Conservation (phyloP, 1,140 invertebrate genomes). For the Listronotus bonariensis region DNA sequence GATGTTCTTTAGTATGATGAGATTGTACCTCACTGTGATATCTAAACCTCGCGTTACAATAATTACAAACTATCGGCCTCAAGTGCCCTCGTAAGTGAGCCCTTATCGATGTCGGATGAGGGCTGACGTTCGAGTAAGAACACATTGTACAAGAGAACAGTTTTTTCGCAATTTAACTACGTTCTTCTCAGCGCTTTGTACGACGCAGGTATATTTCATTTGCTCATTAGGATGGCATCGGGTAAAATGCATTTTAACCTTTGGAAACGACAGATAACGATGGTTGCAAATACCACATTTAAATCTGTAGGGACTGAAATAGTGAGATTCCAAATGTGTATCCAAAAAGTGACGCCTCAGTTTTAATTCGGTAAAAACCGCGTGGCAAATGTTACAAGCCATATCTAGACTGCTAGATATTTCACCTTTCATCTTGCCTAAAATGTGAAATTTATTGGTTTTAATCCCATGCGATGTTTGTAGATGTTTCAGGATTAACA, state of each 20-base stretch:
- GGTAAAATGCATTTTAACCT: slow-evolving; percentile 29
- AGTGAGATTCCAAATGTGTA: slow-evolving; percentile 6
- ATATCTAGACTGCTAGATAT: slow-evolving; percentile 7
- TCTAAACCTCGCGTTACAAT: slow-evolving; percentile 34
- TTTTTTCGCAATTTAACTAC: slow-evolving; percentile 8
- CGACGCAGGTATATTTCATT: slow-evolving; percentile 18
- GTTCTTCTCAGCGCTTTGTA: neutral
- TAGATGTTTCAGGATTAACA: slow-evolving; percentile 17
- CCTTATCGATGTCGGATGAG: slow-evolving; percentile 11
- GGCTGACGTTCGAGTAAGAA: slow-evolving; percentile 18
- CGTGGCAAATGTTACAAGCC: slow-evolving; percentile 34
- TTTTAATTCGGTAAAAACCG: slow-evolving; percentile 23
- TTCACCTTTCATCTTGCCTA: slow-evolving; percentile 26
- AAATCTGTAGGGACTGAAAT: slow-evolving; percentile 29
- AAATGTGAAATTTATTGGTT: slow-evolving; percentile 24
- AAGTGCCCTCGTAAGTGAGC: slow-evolving; percentile 40
- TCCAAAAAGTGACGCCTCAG: slow-evolving; percentile 30
- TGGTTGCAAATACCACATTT: slow-evolving; percentile 32
- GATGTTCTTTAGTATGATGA: slow-evolving; percentile 22
- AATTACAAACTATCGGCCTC: slow-evolving; percentile 33
- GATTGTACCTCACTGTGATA: slow-evolving; percentile 4
- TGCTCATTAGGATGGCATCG: slow-evolving; percentile 4
- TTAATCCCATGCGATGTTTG: slow-evolving; percentile 8
- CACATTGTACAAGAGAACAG: slow-evolving; percentile 36
- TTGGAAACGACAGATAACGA: slow-evolving; percentile 26